Base-by-base conservation (phyloP, 2,888 invertebrate genomes). In the Cantharis rufa region DNA sequence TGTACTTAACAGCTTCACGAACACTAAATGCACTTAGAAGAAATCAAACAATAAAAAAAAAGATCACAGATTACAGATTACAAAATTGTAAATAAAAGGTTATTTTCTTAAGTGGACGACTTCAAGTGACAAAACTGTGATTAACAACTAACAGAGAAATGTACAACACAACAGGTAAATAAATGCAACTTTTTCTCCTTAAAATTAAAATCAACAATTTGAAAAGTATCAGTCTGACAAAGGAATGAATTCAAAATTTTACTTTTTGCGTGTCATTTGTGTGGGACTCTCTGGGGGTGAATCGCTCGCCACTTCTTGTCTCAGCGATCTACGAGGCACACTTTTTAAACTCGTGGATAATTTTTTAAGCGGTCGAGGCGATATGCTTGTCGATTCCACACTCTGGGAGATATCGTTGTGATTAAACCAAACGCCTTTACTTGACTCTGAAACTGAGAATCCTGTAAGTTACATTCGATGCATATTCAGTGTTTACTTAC, bases 281-380 rank as follows among this genome's bases (percentile, higher is more conserved):
- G 86, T 82, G 9, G 88, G 88, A 81, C 88, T 88, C 78, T 88
- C 88, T 7, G 88, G 88, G 16, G 88, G 88, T 32, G 88, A 88
- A 75, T 88, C 88, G 18, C 81, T 80, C 11, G 84, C 83, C 11
- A 81, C 77, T 76, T 88, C 88, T 63, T 87, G 86, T 71, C 85
- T 84, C 13, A 87, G 81, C 15, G 86, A 85, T 74, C 87, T 84
- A 72, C 86, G 85, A 2, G 88, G 87, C 27, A 86, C 85, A 80
- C 84, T 86, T 80, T 88, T 88, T 75, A 88, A 83, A 82, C 87
- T 88, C 15, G 86, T 85, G 15, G 87, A 86, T 82, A 94, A 90
- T 72, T 94, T 93, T 85, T 94, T 94, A 81, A 91, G 87, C 3
- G 94, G 93, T 70, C 94, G 90, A 69, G 94, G 94, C 1, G 94